These are phyloP conservation scores for Heliocidaris erythrogramma DNA, from an alignment of 35 echinoderm and acorn worm genomes.

Conservation along the genomic window DNA sequence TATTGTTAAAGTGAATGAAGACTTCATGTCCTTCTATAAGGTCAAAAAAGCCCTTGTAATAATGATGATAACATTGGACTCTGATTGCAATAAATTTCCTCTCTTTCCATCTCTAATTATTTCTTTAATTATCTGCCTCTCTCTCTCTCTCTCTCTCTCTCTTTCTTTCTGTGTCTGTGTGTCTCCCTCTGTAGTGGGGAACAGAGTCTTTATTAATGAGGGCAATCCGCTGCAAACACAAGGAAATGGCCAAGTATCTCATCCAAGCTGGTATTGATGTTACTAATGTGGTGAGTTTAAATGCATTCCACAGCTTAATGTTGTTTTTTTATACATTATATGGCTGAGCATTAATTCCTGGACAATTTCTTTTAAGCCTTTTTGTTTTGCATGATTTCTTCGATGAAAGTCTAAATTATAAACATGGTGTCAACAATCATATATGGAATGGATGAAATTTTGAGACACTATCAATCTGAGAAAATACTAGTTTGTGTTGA, in stretches of 20 bases:
- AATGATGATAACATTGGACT: not conserved
- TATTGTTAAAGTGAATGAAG: no score
- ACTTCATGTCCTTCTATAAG: no score
- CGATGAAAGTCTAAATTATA: no score
- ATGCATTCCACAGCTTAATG: not conserved
- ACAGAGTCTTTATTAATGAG: constrained; percentile 64
- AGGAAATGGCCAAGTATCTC: constrained; percentile 39
- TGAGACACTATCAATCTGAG: no score
- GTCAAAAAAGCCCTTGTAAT: not conserved
- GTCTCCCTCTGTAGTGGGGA: constrained; percentile 51
- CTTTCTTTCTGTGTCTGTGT: not conserved
- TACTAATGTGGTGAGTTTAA: constrained; percentile 51
- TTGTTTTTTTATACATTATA: no score
- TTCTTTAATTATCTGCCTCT: not conserved
- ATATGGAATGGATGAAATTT: no score
- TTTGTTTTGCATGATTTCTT: no score
- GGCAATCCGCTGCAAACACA: constrained; percentile 55
- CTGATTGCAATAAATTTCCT: not conserved
- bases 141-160: not conserved
- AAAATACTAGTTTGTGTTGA: no score
- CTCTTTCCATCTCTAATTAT: not conserved
- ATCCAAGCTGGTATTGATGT: constrained; percentile 52
- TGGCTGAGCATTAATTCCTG: no score
- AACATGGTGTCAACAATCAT: no score
- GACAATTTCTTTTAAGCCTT: no score